Conservation (phyloP, 1,140 invertebrate genomes). For the Trigoniulus corallinus region DNA sequence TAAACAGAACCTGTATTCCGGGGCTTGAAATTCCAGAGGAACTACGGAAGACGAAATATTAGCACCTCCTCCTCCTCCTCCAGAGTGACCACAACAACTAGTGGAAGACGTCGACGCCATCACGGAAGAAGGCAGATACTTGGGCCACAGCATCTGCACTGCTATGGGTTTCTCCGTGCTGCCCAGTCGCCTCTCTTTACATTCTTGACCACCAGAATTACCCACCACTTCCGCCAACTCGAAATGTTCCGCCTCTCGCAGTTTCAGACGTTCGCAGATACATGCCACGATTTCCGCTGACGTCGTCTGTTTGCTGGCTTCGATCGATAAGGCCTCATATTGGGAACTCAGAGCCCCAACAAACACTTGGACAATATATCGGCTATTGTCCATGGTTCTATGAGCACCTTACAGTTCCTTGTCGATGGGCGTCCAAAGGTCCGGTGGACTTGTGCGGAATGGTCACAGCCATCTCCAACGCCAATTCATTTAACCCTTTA, state of each 20-base stretch:
- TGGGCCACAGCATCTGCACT: conserved; percentile 85
- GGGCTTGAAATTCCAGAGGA: conserved; percentile 9
- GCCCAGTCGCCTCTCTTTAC: conserved; percentile 77
- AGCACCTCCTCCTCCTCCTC: not conserved
- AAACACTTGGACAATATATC: conserved; percentile 57
- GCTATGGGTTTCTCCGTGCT: conserved; percentile 74
- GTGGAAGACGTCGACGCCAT: not conserved
- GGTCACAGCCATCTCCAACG: too few species aligned
- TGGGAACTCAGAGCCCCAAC: conserved; percentile 72
- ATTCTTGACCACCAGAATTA: conserved; percentile 63
- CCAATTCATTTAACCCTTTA: too few species aligned
- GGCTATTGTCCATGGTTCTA: conserved; percentile 20
- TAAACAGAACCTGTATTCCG: conserved; percentile 50
- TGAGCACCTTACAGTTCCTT: conserved; percentile 11
- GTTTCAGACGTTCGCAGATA: conserved; percentile 56
- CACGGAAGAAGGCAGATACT: conserved; percentile 21
- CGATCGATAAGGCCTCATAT: conserved; percentile 76
- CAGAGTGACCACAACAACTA: not conserved
- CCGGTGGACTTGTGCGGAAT: too few species aligned
- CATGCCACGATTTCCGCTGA: conserved; percentile 76
- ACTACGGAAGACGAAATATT: not conserved
- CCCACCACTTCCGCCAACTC: conserved; percentile 80
- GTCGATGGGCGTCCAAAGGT: too few species aligned
- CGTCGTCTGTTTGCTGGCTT: conserved; percentile 78
- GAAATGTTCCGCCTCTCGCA: conserved; percentile 50